A percentile compares a stretch with the other conserved stretches of the same genome.
phyloP scores from a whole-genome alignment of 1,140 invertebrate species.

The Monochamus saltuarius region DNA sequence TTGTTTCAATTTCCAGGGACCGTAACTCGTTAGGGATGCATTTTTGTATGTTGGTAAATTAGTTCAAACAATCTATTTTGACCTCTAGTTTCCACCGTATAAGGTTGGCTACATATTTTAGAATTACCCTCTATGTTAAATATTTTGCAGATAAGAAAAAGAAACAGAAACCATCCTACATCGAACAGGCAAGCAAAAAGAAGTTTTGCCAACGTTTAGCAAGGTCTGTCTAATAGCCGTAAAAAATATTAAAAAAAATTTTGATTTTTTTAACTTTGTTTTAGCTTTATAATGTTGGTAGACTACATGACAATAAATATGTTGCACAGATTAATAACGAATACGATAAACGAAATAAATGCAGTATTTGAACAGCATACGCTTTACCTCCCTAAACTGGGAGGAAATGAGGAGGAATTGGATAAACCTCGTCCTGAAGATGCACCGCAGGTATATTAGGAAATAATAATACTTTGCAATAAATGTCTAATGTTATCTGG shows the following conservation, averaged over 20 bases:
- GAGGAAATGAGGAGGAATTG: slow-evolving; percentile 26
- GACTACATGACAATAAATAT: slow-evolving; percentile 75
- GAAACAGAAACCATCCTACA: slow-evolving; percentile 70
- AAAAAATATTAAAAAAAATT: background rate
- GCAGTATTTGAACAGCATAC: slow-evolving; percentile 61
- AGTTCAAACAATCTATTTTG: no score
- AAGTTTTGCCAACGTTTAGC: slow-evolving; percentile 70
- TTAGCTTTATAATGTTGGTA: slow-evolving; percentile 71
- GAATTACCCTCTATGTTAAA: no score
- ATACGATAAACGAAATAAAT: slow-evolving; percentile 64
- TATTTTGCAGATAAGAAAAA: slow-evolving; percentile 25
- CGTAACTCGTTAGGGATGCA: no score
- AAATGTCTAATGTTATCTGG: no score
- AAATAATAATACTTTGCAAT: no score
- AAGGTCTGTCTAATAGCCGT: slow-evolving; percentile 55
- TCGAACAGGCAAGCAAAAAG: slow-evolving; percentile 78
- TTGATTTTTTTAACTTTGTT: slow-evolving; percentile 27
- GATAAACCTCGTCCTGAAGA: slow-evolving; percentile 25
- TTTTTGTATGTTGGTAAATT: no score
- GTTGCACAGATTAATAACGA: slow-evolving; percentile 65
- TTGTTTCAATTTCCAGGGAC: no score
- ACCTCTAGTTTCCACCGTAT: no score
- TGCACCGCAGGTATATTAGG: slow-evolving; percentile 33
- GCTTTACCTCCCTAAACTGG: slow-evolving; percentile 56
- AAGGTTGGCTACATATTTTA: no score